A percentile compares a stretch with the other conserved stretches of the same genome.
Conservation (phyloP, 2,113 vertebrate species). For the Petromus typicus region DNA sequence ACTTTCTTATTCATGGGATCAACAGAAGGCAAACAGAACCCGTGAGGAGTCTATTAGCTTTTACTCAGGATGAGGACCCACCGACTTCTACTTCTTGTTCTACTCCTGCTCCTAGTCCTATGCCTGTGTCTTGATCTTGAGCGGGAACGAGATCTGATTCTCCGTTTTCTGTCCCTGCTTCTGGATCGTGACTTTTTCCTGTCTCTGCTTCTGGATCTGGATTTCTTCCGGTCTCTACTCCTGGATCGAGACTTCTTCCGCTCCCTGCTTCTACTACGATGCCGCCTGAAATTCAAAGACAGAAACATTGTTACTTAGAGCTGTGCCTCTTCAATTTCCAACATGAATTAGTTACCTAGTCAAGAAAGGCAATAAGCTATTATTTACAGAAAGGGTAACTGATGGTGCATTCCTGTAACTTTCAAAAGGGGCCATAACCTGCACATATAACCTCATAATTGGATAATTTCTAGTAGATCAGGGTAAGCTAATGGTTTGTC, state of each 20-base stretch:
- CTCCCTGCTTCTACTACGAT: conserved; percentile 95
- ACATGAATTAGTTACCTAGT: background rate
- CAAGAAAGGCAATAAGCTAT: background rate
- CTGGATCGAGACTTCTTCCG: conserved; percentile 90
- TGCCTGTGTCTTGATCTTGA: conserved; percentile 95
- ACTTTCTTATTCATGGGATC: background rate
- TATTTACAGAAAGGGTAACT: background rate
- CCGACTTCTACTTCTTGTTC: conserved; percentile 97
- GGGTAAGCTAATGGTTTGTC: background rate
- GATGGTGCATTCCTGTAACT: too few species aligned
- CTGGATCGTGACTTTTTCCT: conserved; percentile 94
- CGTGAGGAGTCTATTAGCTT: background rate
- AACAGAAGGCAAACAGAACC: background rate
- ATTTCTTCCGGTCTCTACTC: conserved; percentile 92
- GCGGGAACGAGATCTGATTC: conserved; percentile 92
- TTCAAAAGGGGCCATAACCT: background rate
- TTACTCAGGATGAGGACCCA: conserved; percentile 67
- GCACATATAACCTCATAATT: background rate
- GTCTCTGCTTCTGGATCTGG: conserved; percentile 94
- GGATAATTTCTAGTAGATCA: background rate
- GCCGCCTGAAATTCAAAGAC: conserved; percentile 88
- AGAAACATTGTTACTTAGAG: background rate
- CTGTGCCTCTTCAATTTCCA: background rate
- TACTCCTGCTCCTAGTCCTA: conserved; percentile 93
- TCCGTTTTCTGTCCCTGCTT: conserved; percentile 94